Evolutionary conservation across 2,113 vertebrate species (phyloP), one percentile per base, ranked within the genome.

Genomic region (Callipepla squamata): DNA sequence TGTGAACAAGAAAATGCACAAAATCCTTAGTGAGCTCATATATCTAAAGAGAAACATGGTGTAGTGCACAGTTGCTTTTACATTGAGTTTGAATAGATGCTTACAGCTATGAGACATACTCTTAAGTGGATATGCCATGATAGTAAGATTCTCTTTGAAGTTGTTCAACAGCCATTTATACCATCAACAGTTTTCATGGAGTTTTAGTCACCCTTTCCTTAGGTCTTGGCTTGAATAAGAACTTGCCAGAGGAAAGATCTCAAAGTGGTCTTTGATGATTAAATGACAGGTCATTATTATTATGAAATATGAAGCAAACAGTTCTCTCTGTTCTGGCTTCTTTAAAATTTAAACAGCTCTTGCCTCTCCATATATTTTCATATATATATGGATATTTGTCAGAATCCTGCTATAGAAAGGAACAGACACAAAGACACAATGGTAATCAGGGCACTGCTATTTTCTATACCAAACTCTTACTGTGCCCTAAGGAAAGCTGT

Each of bases 91-190:
- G 62, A 75, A 34, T 62, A 23, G 18, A 48, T 80, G 38, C n/a
- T 28, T 30, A 63, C 6, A 85, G 22, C 38, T 32, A 34, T 36
- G 30, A 40, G 25, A 22, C 40, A 26, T 34, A 45, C 7, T 53
- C 57, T 57, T 15, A 65, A 65, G 69, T 57, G 59, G 8, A 23
- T 62, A 62, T 26, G 26, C 68, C 84, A n/a, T 19, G 51, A 66
- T 16, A 80, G 7, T 9, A 83, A 95, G 74, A 80, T 77, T 30
- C 6, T 55, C 69, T 84, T 77, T 82, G 40, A 91, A 73, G 48
- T n/a, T 76, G 62, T 66, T 57, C 45, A 50, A 34, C 76, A 77
- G 25, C 17, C 73, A 45, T 80, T 91, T 74, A 47, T 19, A 74
- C 13, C 28, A 28, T 82, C 38, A 67, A 42, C 32, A 34, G 3